These are phyloP conservation scores for Lasioglossum pauxillum DNA, from an alignment of 2,888 invertebrate species.

Conservation along the genomic window DNA sequence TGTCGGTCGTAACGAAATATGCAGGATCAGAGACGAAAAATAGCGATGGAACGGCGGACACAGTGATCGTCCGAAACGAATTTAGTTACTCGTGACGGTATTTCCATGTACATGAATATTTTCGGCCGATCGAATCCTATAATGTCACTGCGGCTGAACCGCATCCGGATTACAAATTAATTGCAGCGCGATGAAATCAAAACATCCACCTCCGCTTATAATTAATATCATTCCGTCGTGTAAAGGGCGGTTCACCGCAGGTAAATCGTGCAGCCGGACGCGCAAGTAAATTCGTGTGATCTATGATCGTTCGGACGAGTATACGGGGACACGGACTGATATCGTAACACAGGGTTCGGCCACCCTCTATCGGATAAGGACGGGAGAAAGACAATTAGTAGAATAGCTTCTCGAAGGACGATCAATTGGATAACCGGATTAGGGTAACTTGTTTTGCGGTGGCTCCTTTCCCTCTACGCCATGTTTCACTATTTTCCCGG, in stretches of 20 bases:
- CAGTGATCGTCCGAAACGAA: constrained; percentile 31
- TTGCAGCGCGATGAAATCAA: constrained; percentile 73
- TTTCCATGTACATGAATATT: constrained; percentile 72
- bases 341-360: neutral
- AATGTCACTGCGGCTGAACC: constrained; percentile 72
- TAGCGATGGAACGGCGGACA: constrained; percentile 8
- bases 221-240: constrained; percentile 73
- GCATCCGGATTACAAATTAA: constrained; percentile 74
- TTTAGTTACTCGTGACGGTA: constrained; percentile 71
- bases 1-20: too few species aligned
- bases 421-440: constrained; percentile 80
- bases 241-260: constrained; percentile 72
- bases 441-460: constrained; percentile 78
- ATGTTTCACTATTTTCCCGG: constrained; percentile 6
- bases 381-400: constrained; percentile 77
- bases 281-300: constrained; percentile 69
- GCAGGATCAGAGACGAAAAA: neutral
- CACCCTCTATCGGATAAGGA: constrained; percentile 24
- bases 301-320: constrained; percentile 59
- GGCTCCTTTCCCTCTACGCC: constrained; percentile 19
- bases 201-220: constrained; percentile 73
- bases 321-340: constrained; percentile 9
- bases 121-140: constrained; percentile 72
- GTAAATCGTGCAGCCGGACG: constrained; percentile 70
- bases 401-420: constrained; percentile 78